Conservation (phyloP, 2,888 invertebrate genomes). For the Temnothorax unifasciatus region DNA sequence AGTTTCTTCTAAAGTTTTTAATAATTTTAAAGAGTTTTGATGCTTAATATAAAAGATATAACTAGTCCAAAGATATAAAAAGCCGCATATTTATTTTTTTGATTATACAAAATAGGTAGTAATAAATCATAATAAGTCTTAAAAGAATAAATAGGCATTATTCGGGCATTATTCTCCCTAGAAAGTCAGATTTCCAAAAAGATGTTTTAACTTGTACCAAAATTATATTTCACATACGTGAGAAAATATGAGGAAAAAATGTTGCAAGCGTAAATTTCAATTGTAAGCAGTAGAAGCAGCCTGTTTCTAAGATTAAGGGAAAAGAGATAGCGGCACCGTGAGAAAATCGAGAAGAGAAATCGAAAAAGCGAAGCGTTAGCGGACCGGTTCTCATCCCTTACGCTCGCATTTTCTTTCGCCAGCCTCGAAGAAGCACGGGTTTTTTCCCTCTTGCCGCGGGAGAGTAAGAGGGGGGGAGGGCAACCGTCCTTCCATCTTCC, state of each 20-base stretch:
- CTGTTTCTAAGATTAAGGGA: conserved; percentile 1
- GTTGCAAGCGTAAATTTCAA: background rate
- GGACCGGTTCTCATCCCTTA: conserved; percentile 69
- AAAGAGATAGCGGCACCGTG: background rate
- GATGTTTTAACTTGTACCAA: background rate
- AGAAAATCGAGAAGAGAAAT: conserved; percentile 48
- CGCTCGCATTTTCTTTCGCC: conserved; percentile 74
- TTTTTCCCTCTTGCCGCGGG: conserved; percentile 61
- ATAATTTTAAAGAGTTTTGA: background rate
- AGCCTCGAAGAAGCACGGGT: conserved; percentile 71
- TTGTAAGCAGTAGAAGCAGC: background rate
- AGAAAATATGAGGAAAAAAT: background rate
- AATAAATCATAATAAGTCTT: background rate
- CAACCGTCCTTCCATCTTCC: conserved; percentile 71
- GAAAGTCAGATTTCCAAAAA: background rate
- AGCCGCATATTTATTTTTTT: background rate
- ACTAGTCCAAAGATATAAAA: background rate
- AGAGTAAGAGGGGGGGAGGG: too few species aligned
- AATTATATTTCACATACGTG: background rate
- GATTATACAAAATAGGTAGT: background rate
- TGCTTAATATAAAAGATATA: background rate
- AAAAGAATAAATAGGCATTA: background rate
- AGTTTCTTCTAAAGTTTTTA: background rate
- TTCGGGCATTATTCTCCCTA: background rate
- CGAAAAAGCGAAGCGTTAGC: conserved; percentile 61